phyloP scores from a whole-genome alignment of 2,888 invertebrate genomes.

The Hemicrepidius hirtus region DNA sequence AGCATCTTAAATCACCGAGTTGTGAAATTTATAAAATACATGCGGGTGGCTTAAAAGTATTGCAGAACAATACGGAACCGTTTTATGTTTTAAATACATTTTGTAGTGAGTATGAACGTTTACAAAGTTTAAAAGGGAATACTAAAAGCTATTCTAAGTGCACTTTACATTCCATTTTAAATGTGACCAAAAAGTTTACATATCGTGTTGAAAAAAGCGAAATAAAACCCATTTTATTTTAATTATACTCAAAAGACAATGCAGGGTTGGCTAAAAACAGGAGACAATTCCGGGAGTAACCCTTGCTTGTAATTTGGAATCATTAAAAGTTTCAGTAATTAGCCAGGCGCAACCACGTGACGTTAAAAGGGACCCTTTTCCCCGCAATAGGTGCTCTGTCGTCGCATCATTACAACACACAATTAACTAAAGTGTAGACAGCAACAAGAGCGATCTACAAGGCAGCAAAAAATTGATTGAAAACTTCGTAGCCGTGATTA shows the following conservation, averaged over 20 bases:
- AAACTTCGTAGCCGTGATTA: conserved; percentile 5
- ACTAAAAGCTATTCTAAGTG: conserved; percentile 22
- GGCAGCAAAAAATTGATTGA: conserved; percentile 21
- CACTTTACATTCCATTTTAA: conserved; percentile 7
- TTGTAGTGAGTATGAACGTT: conserved; percentile 15
- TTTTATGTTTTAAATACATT: conserved; percentile 36
- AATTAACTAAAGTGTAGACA: conserved; percentile 16
- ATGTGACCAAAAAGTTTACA: conserved; percentile 4
- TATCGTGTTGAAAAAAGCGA: not conserved
- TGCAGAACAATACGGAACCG: conserved; percentile 15
- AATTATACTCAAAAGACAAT: conserved; percentile 31
- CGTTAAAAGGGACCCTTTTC: conserved; percentile 12
- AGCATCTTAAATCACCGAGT: conserved; percentile 12
- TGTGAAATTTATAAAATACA: conserved; percentile 4
- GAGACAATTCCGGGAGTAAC: conserved; percentile 21
- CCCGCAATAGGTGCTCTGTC: conserved; percentile 21
- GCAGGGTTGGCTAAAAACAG: conserved; percentile 4
- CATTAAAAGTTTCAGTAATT: conserved; percentile 38
- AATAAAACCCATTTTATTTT: conserved; percentile 19
- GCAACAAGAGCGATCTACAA: conserved; percentile 10
- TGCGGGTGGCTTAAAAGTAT: conserved; percentile 11
- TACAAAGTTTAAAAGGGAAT: conserved; percentile 12
- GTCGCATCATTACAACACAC: conserved; percentile 15
- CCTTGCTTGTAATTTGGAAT: conserved; percentile 31
- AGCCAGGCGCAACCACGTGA: conserved; percentile 28